These are phyloP conservation scores for Drosophila demipolita DNA, from an alignment of 2,888 invertebrate genomes.

Conservation along the genomic window DNA sequence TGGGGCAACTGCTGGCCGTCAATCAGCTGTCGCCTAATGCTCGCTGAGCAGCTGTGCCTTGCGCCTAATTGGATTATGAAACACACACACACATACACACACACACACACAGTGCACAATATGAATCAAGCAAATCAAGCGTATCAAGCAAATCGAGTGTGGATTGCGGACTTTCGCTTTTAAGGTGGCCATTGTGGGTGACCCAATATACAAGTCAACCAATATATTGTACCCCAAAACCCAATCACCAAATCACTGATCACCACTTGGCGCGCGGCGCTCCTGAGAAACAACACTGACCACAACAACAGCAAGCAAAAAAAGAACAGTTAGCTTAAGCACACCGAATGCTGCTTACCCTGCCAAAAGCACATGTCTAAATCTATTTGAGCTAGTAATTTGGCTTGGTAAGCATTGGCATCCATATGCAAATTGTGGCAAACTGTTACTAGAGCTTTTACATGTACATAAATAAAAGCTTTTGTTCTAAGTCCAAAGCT, in stretches of 20 bases:
- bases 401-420: neutral
- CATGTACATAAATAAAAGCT: neutral
- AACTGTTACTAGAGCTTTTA: neutral
- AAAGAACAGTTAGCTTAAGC: neutral
- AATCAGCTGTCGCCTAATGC: slow-evolving; percentile 80
- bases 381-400: neutral
- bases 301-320: neutral
- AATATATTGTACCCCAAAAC: slow-evolving; percentile 16
- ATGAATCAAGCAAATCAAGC: slow-evolving; percentile 55
- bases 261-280: slow-evolving; percentile 49
- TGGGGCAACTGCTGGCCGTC: slow-evolving; percentile 56
- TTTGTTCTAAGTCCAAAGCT: neutral
- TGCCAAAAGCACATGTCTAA: neutral
- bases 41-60: slow-evolving; percentile 49
- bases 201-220: slow-evolving; percentile 64
- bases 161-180: slow-evolving; percentile 74
- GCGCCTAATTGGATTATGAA: slow-evolving; percentile 79
- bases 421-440: neutral
- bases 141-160: slow-evolving; percentile 53
- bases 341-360: neutral
- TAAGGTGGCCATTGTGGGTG: slow-evolving; percentile 61
- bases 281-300: slow-evolving; percentile 63
- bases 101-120: slow-evolving; percentile 24
- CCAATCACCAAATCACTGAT: slow-evolving; percentile 47
- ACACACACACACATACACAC: slow-evolving; percentile 35